phyloP scores from a whole-genome alignment of 1,140 invertebrate species.

The Catajapyx aquilonaris region DNA sequence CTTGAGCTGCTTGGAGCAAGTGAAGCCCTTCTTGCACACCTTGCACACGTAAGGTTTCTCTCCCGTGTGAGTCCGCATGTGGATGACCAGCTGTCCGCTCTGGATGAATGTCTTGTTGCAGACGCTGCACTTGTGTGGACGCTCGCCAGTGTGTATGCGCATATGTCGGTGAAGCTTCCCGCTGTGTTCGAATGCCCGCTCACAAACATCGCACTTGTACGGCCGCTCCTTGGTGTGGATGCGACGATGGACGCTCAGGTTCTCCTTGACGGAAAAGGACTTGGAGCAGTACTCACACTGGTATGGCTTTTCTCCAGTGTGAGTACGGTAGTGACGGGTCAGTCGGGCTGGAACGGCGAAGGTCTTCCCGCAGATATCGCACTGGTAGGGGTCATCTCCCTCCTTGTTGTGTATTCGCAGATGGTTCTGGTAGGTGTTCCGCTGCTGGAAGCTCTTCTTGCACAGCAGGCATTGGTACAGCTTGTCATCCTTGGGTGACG shows the following conservation, averaged over 20 bases:
- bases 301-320: conserved; percentile 67
- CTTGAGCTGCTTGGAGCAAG: conserved; percentile 74
- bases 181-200: conserved; percentile 75
- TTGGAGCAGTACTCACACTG: conserved; percentile 84
- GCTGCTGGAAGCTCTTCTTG: conserved; percentile 33
- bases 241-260: conserved; percentile 71
- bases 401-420: conserved; percentile 31
- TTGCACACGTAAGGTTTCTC: conserved; percentile 82
- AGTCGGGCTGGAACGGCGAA: conserved; percentile 77
- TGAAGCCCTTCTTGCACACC: conserved; percentile 65
- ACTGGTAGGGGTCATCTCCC: conserved; percentile 53
- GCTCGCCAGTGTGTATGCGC: conserved; percentile 63
- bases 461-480: conserved; percentile 30
- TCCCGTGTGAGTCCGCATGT: conserved; percentile 60
- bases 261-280: conserved; percentile 78
- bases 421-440: conserved; percentile 33
- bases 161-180: conserved; percentile 76
- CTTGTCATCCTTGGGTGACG: not conserved
- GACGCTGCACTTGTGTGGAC: conserved; percentile 59
- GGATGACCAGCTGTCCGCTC: conserved; percentile 47
- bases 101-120: conserved; percentile 78
- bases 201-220: conserved; percentile 73
- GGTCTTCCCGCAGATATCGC: conserved; percentile 76
- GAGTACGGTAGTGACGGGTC: conserved; percentile 73
- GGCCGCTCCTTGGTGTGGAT: conserved; percentile 77